Evolutionary conservation across 2,797 vertebrate genomes (phyloP), one percentile per base, ranked within the genome.

Genomic region (Arnoldichthys spilopterus): DNA sequence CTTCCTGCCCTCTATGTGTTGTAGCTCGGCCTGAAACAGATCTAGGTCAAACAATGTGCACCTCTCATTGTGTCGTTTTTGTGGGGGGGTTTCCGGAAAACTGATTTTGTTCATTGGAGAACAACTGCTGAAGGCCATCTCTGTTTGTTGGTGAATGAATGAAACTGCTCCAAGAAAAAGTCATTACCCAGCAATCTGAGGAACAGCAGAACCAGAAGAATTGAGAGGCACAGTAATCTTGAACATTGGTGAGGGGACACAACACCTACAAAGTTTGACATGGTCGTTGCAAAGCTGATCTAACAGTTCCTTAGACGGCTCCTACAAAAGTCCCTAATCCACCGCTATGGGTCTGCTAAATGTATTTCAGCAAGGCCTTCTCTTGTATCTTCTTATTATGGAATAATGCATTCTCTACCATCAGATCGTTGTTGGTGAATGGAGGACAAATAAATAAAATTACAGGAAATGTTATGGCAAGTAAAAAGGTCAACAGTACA

Each of bases 211-310:
- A 83, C 78, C 74, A 78, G 79, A 77, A 79, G 72, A 84, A 76
- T 75, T 26, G 47, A 75, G 85, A 88, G 88, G 87, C 87, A 89
- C 88, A 83, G 66, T 84, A 77, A 86, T 85, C 78, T 86, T 84
- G 71, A 69, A 74, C 45, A 18, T 74, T 59, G 76, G 72, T 84
- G 85, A 81, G 26, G 79, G 79, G 78, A 87, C 83, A 85, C 77
- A 83, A 78, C 62, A 51, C 73, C 80, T 78, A 78, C 69, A 76
- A 78, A 79, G 81, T 81, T 79, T 73, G 76, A 84, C 78, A 84
- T 76, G 47, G 81, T 78, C 81, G 79, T 83, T 83, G 54, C 78
- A 80, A 77, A 79, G 72, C 62, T 74, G 76, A 79, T 86, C 78
- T 72, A 83, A 53, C 67, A 26, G 79, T 30, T 81, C 69, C 62